Percentiles rank a stretch among this genome's conserved stretches.
Conservation (phyloP, 2,797 vertebrate species). For the Leptoclinus maculatus region DNA sequence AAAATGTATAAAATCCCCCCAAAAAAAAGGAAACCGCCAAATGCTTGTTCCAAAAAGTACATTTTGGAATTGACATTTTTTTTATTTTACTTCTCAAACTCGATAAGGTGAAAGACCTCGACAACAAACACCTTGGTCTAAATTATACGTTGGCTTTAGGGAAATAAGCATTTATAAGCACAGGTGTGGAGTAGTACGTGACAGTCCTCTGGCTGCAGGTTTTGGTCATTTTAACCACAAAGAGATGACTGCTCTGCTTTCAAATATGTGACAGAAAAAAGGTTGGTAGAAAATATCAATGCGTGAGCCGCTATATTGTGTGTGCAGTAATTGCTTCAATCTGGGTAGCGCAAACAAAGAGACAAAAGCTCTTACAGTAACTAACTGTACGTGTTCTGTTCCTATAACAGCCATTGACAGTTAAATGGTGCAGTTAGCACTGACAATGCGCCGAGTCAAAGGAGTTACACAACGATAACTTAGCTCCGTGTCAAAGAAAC, state of each 20-base stretch:
- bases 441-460: conserved; percentile 9
- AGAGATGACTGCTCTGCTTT: conserved; percentile 7
- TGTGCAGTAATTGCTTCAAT: conserved; percentile 16
- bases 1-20: too few species aligned
- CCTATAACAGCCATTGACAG: conserved; percentile 4
- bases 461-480: conserved; percentile 13
- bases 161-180: too few species aligned
- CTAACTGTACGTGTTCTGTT: conserved; percentile 20
- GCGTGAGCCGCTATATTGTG: not conserved
- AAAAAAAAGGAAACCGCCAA: too few species aligned
- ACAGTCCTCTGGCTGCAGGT: not conserved
- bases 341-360: not conserved
- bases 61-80: too few species aligned
- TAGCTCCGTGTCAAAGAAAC: conserved; percentile 18
- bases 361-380: conserved; percentile 20
- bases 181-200: too few species aligned
- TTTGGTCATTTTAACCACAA: conserved; percentile 11
- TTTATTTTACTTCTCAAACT: not conserved
- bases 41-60: too few species aligned
- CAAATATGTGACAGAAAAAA: conserved; percentile 2
- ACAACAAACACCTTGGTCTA: not conserved
- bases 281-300: conserved; percentile 4
- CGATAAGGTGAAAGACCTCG: not conserved
- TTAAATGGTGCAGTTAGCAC: conserved; percentile 14
- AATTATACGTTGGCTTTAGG: not conserved